A percentile compares a stretch with the other conserved stretches of the same genome.
phyloP scores from a whole-genome alignment of 30 jellyfish, hydroid and myxozoan species.

The Morbakka virulenta region DNA sequence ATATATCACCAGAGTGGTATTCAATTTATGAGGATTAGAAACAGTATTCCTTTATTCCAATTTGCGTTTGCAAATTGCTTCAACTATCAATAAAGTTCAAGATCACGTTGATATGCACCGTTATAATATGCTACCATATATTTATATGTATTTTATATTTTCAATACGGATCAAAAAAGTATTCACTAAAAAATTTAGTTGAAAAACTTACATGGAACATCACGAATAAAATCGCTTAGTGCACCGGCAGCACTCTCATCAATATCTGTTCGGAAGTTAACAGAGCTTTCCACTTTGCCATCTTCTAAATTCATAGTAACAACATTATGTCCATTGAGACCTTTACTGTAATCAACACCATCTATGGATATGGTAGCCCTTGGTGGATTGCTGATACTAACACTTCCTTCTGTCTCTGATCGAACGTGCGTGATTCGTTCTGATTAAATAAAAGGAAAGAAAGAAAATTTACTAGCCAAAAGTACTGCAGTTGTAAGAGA shows the following conservation, averaged over 20 bases:
- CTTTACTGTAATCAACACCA: constrained; percentile 71
- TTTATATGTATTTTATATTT: too few species aligned
- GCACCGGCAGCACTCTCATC: constrained; percentile 50
- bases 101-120: too few species aligned
- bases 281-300: constrained; percentile 65
- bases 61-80: too few species aligned
- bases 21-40: too few species aligned
- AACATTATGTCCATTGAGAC: constrained; percentile 70
- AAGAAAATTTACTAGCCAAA: too few species aligned
- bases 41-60: too few species aligned
- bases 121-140: too few species aligned
- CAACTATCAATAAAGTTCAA: too few species aligned
- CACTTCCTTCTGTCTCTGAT: constrained; percentile 83
- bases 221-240: constrained; percentile 11
- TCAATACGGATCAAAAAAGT: too few species aligned
- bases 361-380: constrained; percentile 61
- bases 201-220: constrained; percentile 42
- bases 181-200: background rate
- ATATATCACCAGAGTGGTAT: too few species aligned
- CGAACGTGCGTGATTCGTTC: constrained; percentile 59
- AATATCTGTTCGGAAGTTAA: constrained; percentile 71
- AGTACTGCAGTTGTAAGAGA: too few species aligned
- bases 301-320: constrained; percentile 37
- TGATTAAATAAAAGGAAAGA: background rate
- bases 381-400: constrained; percentile 77